A percentile compares a stretch with the other conserved stretches of the same genome.
Conservation (phyloP, 1,140 invertebrate genomes). For the Rhopalosiphum padi region DNA sequence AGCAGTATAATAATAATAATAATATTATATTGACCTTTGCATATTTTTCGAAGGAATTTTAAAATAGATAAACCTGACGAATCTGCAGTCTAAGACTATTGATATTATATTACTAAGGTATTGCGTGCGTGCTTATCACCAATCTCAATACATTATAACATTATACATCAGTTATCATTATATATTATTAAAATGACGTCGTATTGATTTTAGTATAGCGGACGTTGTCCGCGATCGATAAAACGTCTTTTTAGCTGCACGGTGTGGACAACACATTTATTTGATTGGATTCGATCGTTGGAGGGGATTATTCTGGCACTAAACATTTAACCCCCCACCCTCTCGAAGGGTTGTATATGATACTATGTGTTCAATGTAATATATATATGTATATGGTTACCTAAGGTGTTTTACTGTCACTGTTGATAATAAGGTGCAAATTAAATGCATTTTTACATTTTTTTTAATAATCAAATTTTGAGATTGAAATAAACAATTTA, state of each 20-base stretch:
- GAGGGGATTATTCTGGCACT: neutral
- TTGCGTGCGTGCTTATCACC: neutral
- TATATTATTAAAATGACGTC: neutral
- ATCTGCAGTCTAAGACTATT: constrained; percentile 10
- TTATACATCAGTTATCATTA: neutral
- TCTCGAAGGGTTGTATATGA: neutral
- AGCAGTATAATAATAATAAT: neutral
- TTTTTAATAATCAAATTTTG: neutral
- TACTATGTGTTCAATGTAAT: neutral
- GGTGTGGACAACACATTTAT: neutral
- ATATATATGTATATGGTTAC: too few relatives aligned
- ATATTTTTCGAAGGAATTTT: constrained; percentile 17
- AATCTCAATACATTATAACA: neutral
- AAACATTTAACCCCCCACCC: neutral
- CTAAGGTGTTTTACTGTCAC: too few relatives aligned
- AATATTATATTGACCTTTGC: neutral
- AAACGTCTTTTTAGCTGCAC: neutral
- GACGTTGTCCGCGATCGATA: too few relatives aligned
- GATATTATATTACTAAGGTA: neutral
- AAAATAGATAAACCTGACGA: neutral
- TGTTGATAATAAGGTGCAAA: too few relatives aligned
- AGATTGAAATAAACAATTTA: neutral
- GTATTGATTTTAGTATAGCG: neutral
- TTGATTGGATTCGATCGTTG: neutral
- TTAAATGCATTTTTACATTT: too few relatives aligned